Evolutionary conservation across 1,140 invertebrate genomes (phyloP), one percentile per base, ranked within the genome.

Genomic region (Anastatus disparis): DNA sequence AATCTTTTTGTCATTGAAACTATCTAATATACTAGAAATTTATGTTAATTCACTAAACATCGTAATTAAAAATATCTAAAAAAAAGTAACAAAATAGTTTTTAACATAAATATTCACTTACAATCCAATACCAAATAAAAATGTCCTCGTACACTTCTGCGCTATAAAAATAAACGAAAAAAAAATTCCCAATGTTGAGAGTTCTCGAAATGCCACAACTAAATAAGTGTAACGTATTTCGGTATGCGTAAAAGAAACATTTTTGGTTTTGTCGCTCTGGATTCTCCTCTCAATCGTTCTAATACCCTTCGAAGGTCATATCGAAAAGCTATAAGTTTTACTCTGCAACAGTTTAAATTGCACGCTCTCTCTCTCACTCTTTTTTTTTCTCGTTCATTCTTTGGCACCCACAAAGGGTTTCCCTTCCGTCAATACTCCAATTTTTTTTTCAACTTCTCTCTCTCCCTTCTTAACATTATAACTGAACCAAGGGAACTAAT

Each of bases 341-440:
- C n/a, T n/a, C 46, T 52, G 46, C 40, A 26, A 22, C 38, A 27
- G 17, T 20, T 13, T 4, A 9, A 35, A 20, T 1, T 8, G 31
- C 29, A 13, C 22, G n/a, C n/a, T n/a, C n/a, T n/a, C n/a, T n/a
- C n/a, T n/a, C n/a, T n/a, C n/a, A n/a, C n/a, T n/a, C n/a, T n/a
- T n/a, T n/a, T n/a, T n/a, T n/a, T n/a, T n/a, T n/a, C n/a, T n/a
- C n/a, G n/a, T n/a, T n/a, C n/a, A n/a, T n/a, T 24, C 59, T 27
- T 40, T 3, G 31, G 56, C 26, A 6, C 31, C 53, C 74, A 76
- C 72, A 71, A 71, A 77, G 77, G 77, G 73, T 78, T 76, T 76
- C 62, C 64, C 82, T 84, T 83, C 81, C 81, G 79, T 77, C 80
- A 82, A 85, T 85, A 83, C 82, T 84, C 82, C 78, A 84, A 83